These are phyloP conservation scores for Genyomyrus donnyi DNA, from an alignment of 2,113 vertebrate genomes.

Conservation along the genomic window DNA sequence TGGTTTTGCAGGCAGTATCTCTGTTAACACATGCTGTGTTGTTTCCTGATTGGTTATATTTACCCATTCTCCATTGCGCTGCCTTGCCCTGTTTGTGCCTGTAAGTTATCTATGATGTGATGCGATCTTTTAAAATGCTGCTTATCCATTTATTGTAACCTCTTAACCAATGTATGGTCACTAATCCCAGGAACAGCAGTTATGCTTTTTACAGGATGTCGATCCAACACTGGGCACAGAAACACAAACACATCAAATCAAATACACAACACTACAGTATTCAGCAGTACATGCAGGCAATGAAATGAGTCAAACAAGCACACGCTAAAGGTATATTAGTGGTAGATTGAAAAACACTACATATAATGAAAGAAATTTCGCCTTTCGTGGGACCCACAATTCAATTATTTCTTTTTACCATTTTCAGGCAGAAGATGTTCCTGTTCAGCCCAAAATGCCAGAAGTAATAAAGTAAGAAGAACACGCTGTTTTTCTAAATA, in stretches of 20 bases:
- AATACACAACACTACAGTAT: background rate
- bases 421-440: constrained; percentile 57
- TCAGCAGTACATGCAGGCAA: background rate
- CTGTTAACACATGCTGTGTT: background rate
- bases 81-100: background rate
- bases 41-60: background rate
- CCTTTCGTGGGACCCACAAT: background rate
- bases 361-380: background rate
- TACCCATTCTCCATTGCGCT: background rate
- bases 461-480: constrained; percentile 76
- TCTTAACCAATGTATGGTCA: background rate
- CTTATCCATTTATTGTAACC: background rate
- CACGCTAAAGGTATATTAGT: background rate
- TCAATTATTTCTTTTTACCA: constrained; percentile 19
- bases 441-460: constrained; percentile 68
- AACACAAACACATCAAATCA: background rate
- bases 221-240: background rate
- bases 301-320: background rate
- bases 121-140: background rate
- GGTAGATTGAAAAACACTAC: background rate
- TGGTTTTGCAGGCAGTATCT: background rate
- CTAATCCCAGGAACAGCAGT: background rate
- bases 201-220: background rate
- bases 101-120: background rate
- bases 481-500: background rate